Evolutionary conservation across 2,888 invertebrate genomes (phyloP), one percentile per base, ranked within the genome.

Genomic region (Phortica magna): DNA sequence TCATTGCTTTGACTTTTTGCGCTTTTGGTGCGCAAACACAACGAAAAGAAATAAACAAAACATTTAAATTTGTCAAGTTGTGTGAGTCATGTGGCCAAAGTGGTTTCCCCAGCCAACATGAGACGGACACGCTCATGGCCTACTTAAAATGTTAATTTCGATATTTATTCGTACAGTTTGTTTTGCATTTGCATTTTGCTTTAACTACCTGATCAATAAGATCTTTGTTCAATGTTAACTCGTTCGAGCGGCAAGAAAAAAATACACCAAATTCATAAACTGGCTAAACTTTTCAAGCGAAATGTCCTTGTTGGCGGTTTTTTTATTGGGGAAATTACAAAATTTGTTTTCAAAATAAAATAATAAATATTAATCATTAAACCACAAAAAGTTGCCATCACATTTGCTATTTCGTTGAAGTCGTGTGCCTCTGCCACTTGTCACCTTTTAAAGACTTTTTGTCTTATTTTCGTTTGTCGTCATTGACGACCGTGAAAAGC

Each of bases 401-500:
- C 31, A 31, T 31, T 31, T 31, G 31, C 31, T 31, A 1, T 31
- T 31, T 31, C 3, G 31, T 2, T 31, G 31, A 31, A 31, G 31
- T 31, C 31, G 31, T 31, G 3, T 31, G 31, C 31, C 31, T 31
- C 31, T 31, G 31, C 31, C 31, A 31, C 31, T 31, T 31, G 31
- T 31, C 31, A 3, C 31, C 31, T 31, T 31, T 31, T 31, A 31
- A 31, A 31, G 31, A 31, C 2, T 7, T 7, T 4, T 19, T 42
- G 17, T 41, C 12, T 41, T 71, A 19, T 76, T 64, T 75, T 55
- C 42, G 10, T 73, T 9, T 71, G 41, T 78, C 84, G 83, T 84
- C 82, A 79, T 77, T 84, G 85, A 84, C 83, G 86, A 86, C 86
- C 86, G 84, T 85, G 86, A 85, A 86, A 85, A 84, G 78, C 77